Evolutionary conservation across 2,797 vertebrate genomes (phyloP).

Genomic region (Gallinago stenura): DNA sequence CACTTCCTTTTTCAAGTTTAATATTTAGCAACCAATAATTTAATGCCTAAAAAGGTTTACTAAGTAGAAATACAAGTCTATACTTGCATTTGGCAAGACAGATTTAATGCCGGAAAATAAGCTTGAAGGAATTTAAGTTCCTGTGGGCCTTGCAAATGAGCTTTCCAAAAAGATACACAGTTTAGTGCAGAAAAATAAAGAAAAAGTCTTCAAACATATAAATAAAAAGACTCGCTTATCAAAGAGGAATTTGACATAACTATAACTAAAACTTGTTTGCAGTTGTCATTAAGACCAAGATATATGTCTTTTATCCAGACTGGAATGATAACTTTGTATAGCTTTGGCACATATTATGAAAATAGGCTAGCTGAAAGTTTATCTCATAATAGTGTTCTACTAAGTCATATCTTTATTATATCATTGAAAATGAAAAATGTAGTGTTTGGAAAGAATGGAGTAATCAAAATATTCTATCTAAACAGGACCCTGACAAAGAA

Average conservation of each 20-base stretch:
- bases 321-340: neutral
- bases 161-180: neutral
- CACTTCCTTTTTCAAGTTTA: conserved; percentile 70
- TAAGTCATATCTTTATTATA: neutral
- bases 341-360: neutral
- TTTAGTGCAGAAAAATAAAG: neutral
- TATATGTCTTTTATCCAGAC: neutral
- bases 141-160: neutral
- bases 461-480: neutral
- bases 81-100: neutral
- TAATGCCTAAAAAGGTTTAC: conserved; percentile 58
- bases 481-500: neutral
- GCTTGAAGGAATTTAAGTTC: neutral
- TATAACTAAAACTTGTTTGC: neutral
- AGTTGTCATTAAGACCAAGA: neutral
- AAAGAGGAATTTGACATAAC: neutral
- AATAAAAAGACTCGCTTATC: neutral
- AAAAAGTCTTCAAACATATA: neutral
- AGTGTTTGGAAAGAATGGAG: neutral
- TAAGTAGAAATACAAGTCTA: conserved; percentile 7
- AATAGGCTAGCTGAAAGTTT: neutral
- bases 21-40: conserved; percentile 82
- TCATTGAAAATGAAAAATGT: neutral
- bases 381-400: neutral
- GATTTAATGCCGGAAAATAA: neutral